Percentiles rank a stretch among this genome's conserved stretches.
Conservation (phyloP, 2,888 invertebrate species). For the Trichogramma dendrolimi region DNA sequence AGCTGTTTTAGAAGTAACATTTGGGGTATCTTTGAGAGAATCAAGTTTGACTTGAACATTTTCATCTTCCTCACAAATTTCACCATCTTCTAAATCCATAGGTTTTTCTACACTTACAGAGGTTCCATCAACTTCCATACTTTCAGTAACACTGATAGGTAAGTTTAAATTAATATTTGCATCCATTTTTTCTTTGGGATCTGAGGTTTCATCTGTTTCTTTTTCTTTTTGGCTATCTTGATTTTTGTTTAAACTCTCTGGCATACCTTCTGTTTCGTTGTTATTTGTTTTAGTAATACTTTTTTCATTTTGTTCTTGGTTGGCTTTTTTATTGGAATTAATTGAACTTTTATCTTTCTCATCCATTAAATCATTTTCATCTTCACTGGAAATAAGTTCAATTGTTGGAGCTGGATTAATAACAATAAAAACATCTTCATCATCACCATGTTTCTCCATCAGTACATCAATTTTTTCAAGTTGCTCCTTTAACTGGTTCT, state of each 20-base stretch:
- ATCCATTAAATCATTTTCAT: slow-evolving; percentile 34
- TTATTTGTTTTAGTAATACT: background rate
- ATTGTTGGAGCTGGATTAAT: slow-evolving; percentile 48
- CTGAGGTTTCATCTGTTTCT: slow-evolving; percentile 11
- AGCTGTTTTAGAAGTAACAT: slow-evolving; percentile 6
- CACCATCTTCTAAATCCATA: slow-evolving; percentile 28
- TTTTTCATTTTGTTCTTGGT: slow-evolving; percentile 14
- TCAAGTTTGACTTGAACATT: slow-evolving; percentile 1
- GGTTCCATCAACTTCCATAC: slow-evolving; percentile 7
- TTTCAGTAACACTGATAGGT: slow-evolving; percentile 23
- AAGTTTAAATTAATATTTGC: slow-evolving; percentile 5
- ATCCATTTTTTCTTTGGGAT: slow-evolving; percentile 12
- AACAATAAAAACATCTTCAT: slow-evolving; percentile 49
- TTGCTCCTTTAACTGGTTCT: slow-evolving; percentile 36
- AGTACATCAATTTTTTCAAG: slow-evolving; percentile 37
- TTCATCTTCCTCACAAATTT: slow-evolving; percentile 25
- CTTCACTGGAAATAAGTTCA: slow-evolving; percentile 47
- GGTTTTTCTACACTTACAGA: slow-evolving; percentile 10
- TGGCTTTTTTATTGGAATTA: slow-evolving; percentile 15
- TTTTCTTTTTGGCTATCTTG: slow-evolving; percentile 7
- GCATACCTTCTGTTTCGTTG: background rate
- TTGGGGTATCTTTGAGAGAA: background rate
- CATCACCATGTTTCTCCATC: slow-evolving; percentile 38
- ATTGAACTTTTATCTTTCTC: slow-evolving; percentile 6
- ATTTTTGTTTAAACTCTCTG: slow-evolving; percentile 5